phyloP scores from a whole-genome alignment of 2,888 invertebrate species.

The Dysmachus trigonus region DNA sequence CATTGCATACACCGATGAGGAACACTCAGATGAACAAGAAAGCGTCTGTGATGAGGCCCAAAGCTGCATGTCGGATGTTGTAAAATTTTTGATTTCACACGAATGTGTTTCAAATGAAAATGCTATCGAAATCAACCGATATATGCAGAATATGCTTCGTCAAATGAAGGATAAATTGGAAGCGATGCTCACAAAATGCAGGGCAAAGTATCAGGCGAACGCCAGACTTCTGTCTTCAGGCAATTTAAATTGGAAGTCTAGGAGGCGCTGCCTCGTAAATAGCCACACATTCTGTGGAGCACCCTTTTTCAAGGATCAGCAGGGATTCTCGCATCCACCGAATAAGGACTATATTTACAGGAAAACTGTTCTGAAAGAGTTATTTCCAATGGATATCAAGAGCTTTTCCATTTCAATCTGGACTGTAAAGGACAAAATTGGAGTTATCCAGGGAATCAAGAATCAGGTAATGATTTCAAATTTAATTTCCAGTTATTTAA shows the following conservation, averaged over 20 bases:
- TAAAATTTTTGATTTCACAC: neutral
- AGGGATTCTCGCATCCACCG: conserved; percentile 67
- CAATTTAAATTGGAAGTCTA: conserved; percentile 45
- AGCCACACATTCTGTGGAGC: conserved; percentile 65
- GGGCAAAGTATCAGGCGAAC: conserved; percentile 55
- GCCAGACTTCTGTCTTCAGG: conserved; percentile 46
- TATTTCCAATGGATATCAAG: conserved; percentile 64
- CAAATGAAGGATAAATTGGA: conserved; percentile 52
- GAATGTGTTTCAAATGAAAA: conserved; percentile 48
- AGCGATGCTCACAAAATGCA: conserved; percentile 52
- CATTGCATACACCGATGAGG: neutral
- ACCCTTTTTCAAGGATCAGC: conserved; percentile 75
- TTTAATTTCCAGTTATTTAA: neutral
- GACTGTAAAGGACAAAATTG: conserved; percentile 69
- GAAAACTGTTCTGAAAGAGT: conserved; percentile 55
- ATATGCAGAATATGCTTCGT: conserved; percentile 56
- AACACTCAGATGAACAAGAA: neutral
- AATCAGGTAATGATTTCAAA: conserved; percentile 57
- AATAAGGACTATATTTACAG: conserved; percentile 72
- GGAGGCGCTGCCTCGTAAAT: neutral
- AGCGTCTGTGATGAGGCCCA: neutral
- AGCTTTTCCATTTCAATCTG: conserved; percentile 66
- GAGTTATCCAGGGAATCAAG: conserved; percentile 66
- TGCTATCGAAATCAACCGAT: conserved; percentile 56
- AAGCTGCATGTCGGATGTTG: neutral